A percentile compares a stretch with the other conserved stretches of the same genome.
Evolutionary conservation across 1,140 invertebrate genomes (phyloP).

Genomic region (Coenobita brevimanus): DNA sequence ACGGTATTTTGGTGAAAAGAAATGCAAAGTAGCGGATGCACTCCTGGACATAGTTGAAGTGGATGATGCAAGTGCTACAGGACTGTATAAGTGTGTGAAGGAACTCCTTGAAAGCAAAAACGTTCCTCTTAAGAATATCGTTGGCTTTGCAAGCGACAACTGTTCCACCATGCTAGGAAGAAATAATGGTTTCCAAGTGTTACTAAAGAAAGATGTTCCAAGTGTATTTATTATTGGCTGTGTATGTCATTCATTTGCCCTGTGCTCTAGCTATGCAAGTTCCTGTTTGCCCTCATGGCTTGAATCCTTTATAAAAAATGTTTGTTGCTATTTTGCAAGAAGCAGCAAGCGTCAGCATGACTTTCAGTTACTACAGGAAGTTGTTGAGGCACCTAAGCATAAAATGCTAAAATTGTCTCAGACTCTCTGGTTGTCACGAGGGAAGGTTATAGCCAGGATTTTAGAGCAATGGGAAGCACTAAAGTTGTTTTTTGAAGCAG

Average conservation of each 20-base stretch:
- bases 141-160: constrained; percentile 53
- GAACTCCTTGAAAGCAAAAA: constrained; percentile 28
- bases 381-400: constrained; percentile 24
- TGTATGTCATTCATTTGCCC: constrained; percentile 61
- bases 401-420: constrained; percentile 36
- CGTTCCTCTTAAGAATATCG: constrained; percentile 59
- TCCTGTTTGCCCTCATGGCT: not conserved
- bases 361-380: constrained; percentile 16
- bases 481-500: not conserved
- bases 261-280: constrained; percentile 47
- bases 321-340: constrained; percentile 21
- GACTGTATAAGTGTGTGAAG: constrained; percentile 28
- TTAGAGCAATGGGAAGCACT: constrained; percentile 25
- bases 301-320: constrained; percentile 17
- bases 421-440: not conserved
- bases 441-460: not conserved
- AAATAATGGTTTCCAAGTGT: constrained; percentile 31
- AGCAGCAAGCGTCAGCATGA: constrained; percentile 12
- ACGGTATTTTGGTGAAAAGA: not conserved
- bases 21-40: not conserved
- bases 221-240: constrained; percentile 57
- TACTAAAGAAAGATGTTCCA: constrained; percentile 27
- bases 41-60: constrained; percentile 49
- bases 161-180: constrained; percentile 48
- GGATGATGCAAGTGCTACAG: constrained; percentile 33